Conservation (phyloP, 2,888 invertebrate genomes). For the Tryphoninae sp. region DNA sequence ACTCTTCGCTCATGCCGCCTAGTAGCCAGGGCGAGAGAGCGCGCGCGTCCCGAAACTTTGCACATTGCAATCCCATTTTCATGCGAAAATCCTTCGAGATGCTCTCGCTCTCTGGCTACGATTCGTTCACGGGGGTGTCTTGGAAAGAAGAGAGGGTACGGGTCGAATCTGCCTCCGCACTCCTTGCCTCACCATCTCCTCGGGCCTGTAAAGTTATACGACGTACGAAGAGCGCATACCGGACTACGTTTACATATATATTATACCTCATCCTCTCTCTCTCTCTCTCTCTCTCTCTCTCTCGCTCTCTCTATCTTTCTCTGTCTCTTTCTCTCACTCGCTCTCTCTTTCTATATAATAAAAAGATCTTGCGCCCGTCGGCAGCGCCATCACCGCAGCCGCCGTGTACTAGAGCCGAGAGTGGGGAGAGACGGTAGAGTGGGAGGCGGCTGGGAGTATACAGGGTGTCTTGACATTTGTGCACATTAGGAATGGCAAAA, state of each 20-base stretch:
- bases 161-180: neutral
- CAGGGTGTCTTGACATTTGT: neutral
- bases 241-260: slow-evolving; percentile 16
- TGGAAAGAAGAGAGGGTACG: neutral
- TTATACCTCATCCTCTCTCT: neutral
- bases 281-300: neutral
- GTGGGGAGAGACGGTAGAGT: neutral
- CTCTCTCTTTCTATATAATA: neutral
- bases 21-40: slow-evolving; percentile 27
- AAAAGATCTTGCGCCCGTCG: neutral
- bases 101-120: slow-evolving; percentile 40
- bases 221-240: slow-evolving; percentile 46
- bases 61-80: slow-evolving; percentile 64
- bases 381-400: neutral
- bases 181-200: neutral
- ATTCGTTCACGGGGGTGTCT: slow-evolving; percentile 8
- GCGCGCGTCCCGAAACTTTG: slow-evolving; percentile 46
- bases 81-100: slow-evolving; percentile 63
- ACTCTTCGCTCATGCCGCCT: slow-evolving; percentile 56
- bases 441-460: neutral
- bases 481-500: neutral
- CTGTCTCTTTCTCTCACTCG: too few relatives aligned
- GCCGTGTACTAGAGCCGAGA: neutral
- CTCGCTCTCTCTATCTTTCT: too few relatives aligned
- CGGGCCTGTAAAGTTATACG: slow-evolving; percentile 54